A percentile compares a stretch with the other conserved stretches of the same genome.
Evolutionary conservation across 2,113 vertebrate species (phyloP).

Genomic region (Asarcornis scutulata): DNA sequence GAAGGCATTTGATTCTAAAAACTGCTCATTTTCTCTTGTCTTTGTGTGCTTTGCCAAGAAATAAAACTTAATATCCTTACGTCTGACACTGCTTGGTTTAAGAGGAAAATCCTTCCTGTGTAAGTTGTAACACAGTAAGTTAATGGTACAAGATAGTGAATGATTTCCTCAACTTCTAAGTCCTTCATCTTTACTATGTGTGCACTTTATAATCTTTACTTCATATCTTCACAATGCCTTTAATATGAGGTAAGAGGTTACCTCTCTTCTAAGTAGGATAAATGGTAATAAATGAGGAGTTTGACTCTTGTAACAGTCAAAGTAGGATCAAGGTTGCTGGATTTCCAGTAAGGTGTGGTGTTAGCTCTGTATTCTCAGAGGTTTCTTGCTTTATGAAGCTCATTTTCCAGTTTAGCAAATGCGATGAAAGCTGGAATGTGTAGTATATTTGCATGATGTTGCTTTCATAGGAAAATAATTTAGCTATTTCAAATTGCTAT

Average conservation of each 20-base stretch:
- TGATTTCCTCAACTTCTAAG: not conserved
- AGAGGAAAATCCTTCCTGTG: not conserved
- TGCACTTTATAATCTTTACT: not conserved
- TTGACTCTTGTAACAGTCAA: not conserved
- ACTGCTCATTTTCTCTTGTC: not conserved
- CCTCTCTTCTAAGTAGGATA: not conserved
- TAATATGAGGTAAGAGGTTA: not conserved
- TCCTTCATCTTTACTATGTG: not conserved
- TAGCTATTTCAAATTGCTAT: not conserved
- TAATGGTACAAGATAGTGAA: not conserved
- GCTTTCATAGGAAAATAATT: not conserved
- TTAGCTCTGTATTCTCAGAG: not conserved
- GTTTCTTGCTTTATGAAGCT: not conserved
- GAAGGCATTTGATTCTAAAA: not conserved
- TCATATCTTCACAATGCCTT: not conserved
- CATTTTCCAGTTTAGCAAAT: not conserved
- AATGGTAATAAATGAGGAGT: not conserved
- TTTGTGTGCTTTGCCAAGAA: not conserved
- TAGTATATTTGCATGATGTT: not conserved
- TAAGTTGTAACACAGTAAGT: not conserved
- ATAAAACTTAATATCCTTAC: not conserved
- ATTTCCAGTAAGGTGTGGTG: not conserved
- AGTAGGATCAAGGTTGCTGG: not conserved
- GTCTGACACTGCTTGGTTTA: not conserved
- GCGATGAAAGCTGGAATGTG: not conserved